phyloP scores from a whole-genome alignment of 2,888 invertebrate species.

The Polylopha cassiicola region DNA sequence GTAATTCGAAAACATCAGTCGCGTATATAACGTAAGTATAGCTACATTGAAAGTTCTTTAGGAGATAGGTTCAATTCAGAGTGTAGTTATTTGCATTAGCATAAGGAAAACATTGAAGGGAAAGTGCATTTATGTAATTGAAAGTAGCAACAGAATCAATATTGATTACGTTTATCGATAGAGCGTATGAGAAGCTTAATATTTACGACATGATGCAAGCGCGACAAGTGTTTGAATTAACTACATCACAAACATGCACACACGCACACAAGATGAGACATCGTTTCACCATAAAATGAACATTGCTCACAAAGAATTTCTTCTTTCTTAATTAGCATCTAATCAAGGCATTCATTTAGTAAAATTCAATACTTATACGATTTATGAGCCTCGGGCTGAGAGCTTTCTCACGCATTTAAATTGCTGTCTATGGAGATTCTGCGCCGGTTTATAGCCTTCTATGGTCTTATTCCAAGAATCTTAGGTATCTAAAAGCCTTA shows the following conservation, averaged over 20 bases:
- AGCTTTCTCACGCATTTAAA: conserved; percentile 62
- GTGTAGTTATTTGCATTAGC: conserved; percentile 17
- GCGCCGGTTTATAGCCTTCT: too few relatives aligned
- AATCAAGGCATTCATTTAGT: conserved; percentile 65
- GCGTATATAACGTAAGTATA: too few relatives aligned
- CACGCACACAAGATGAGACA: conserved; percentile 42
- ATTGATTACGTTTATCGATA: conserved; percentile 57
- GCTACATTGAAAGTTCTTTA: too few relatives aligned
- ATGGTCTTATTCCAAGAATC: too few relatives aligned
- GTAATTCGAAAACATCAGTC: too few relatives aligned
- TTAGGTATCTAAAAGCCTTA: too few relatives aligned
- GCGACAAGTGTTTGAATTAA: conserved; percentile 34
- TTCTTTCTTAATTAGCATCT: conserved; percentile 63
- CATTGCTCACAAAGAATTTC: conserved; percentile 47
- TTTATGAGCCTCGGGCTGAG: conserved; percentile 49
- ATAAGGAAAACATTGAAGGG: conserved; percentile 39
- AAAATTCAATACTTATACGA: conserved; percentile 49
- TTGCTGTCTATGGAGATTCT: too few relatives aligned
- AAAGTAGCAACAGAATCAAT: conserved; percentile 58
- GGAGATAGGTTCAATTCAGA: too few relatives aligned
- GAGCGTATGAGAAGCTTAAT: conserved; percentile 39
- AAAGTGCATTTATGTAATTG: conserved; percentile 65
- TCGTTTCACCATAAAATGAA: conserved; percentile 38
- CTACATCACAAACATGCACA: conserved; percentile 28
- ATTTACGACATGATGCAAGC: conserved; percentile 44